These are phyloP conservation scores for Drosophila lacteicornis DNA, from an alignment of 1,140 invertebrate species.

Conservation along the genomic window DNA sequence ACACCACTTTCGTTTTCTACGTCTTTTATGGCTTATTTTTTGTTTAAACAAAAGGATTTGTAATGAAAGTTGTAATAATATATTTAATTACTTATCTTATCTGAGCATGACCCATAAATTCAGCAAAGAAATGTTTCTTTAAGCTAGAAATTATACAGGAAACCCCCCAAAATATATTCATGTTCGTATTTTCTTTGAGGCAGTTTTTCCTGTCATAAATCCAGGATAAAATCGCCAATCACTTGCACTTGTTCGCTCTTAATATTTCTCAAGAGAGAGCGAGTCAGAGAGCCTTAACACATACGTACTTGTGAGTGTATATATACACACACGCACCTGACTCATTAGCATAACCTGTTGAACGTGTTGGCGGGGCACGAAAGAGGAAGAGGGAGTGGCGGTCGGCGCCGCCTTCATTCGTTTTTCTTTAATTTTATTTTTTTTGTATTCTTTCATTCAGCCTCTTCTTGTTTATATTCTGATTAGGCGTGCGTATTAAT, in stretches of 20 bases:
- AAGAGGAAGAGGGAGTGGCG: slow-evolving; percentile 28
- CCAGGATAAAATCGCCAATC: slow-evolving; percentile 9
- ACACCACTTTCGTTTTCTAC: slow-evolving; percentile 7
- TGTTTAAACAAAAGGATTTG: background rate
- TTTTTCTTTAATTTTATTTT: slow-evolving; percentile 6
- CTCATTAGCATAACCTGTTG: slow-evolving; percentile 77
- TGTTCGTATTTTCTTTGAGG: background rate
- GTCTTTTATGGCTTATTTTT: background rate
- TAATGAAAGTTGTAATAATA: too few species aligned
- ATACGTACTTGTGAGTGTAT: background rate
- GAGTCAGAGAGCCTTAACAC: background rate
- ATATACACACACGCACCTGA: slow-evolving; percentile 48
- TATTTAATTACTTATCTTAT: background rate
- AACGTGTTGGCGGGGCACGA: slow-evolving; percentile 42
- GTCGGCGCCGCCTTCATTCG: slow-evolving; percentile 33
- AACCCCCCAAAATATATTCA: background rate
- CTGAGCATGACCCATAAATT: too few species aligned
- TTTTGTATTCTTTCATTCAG: slow-evolving; percentile 31
- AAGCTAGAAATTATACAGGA: background rate
- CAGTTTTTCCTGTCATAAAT: slow-evolving; percentile 1
- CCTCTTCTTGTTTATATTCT: slow-evolving; percentile 30
- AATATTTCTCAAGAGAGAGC: slow-evolving; percentile 5
- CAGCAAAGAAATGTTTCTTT: background rate
- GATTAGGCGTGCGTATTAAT: slow-evolving; percentile 27
- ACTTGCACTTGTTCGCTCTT: slow-evolving; percentile 39